Conservation (phyloP, 2,888 invertebrate species). For the Eurytoma californica region DNA sequence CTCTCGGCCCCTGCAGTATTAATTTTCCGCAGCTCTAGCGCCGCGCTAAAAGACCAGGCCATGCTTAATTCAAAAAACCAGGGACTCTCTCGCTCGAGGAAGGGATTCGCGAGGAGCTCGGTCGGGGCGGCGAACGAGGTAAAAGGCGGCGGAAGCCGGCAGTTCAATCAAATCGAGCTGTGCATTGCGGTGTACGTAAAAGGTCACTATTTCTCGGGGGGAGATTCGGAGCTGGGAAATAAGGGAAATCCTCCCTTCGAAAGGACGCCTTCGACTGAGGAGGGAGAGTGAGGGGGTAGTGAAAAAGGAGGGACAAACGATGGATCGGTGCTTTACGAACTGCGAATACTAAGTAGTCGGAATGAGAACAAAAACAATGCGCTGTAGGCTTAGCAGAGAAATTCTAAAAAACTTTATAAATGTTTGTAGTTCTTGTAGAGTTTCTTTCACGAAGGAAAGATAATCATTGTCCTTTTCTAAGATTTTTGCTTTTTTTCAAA, state of each 20-base stretch:
- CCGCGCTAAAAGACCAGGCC: slow-evolving; percentile 4
- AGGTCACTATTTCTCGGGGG: background rate
- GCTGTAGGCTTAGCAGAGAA: no score
- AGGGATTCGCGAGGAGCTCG: slow-evolving; percentile 13
- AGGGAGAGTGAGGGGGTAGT: background rate
- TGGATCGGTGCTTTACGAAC: slow-evolving; percentile 8
- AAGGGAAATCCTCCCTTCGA: background rate
- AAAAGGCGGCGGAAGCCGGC: background rate
- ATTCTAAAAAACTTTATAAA: no score
- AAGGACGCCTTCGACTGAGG: no score
- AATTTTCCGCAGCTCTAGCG: background rate
- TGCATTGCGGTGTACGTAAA: background rate
- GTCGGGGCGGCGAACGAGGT: background rate
- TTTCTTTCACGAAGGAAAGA: no score
- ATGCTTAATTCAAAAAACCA: slow-evolving; percentile 17
- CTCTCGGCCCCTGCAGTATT: background rate
- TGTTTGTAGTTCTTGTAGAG: no score
- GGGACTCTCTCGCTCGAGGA: background rate
- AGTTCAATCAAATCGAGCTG: background rate
- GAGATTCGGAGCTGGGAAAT: slow-evolving; percentile 22
- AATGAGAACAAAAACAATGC: background rate
- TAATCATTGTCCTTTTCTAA: no score
- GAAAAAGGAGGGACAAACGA: background rate
- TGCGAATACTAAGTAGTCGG: background rate
- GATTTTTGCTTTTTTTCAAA: no score